These are phyloP conservation scores for Myotis daubentonii DNA, from an alignment of 2,797 vertebrate species.

Conservation along the genomic window DNA sequence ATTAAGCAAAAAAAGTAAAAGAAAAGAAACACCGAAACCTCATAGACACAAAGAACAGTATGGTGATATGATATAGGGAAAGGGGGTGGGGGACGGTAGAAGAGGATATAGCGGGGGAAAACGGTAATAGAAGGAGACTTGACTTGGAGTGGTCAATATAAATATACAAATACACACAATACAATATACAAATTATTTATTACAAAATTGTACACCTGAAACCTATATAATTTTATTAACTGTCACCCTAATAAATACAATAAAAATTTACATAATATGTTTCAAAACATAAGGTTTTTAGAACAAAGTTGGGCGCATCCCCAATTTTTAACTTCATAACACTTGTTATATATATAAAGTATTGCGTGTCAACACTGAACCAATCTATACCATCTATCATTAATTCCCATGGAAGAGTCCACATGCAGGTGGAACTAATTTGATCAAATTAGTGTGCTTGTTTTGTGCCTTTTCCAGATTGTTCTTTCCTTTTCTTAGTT, in stretches of 20 bases:
- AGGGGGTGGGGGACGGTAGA: rapidly evolving
- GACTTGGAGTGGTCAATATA: not conserved
- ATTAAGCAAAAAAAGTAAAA: not conserved
- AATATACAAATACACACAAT: not conserved
- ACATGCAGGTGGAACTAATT: not conserved
- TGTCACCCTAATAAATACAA: not conserved
- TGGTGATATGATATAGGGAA: not conserved
- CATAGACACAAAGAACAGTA: not conserved
- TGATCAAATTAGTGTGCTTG: not conserved
- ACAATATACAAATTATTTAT: not conserved
- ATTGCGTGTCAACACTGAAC: not conserved
- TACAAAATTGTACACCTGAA: not conserved
- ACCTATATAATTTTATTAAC: not conserved
- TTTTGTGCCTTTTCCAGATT: not conserved
- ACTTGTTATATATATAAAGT: not conserved
- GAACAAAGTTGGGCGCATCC: not conserved
- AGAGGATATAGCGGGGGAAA: not conserved
- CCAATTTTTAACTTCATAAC: not conserved
- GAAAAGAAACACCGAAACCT: not conserved
- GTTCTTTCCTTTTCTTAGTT: not conserved
- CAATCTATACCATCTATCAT: not conserved
- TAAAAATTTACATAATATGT: constrained; percentile 6
- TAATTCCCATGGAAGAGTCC: not conserved
- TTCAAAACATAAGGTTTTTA: not conserved
- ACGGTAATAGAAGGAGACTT: not conserved